Percentiles rank a stretch among this genome's conserved stretches.
Conservation (phyloP, 2,888 invertebrate genomes). For the Aspidiotus destructor region DNA sequence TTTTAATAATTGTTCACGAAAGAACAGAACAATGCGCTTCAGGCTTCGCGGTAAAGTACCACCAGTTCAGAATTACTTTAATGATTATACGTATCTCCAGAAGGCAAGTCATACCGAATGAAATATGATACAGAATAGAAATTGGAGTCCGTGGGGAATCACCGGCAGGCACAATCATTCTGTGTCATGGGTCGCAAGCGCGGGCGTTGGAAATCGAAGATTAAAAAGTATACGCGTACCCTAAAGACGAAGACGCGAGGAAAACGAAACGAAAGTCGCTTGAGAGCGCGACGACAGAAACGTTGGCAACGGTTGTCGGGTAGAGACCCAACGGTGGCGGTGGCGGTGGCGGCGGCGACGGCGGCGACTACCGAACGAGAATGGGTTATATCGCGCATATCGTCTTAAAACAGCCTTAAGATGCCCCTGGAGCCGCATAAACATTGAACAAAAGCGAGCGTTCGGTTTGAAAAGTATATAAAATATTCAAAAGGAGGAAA, state of each 20-base stretch:
- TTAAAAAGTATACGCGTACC: slow-evolving; percentile 21
- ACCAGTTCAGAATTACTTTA: slow-evolving; percentile 28
- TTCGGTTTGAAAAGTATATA: slow-evolving; percentile 21
- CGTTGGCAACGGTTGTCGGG: too few relatives aligned
- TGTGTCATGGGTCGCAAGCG: slow-evolving; percentile 1
- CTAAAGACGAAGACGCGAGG: not conserved
- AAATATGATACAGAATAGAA: slow-evolving; percentile 12
- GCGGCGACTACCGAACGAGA: not conserved
- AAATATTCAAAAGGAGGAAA: slow-evolving; percentile 31
- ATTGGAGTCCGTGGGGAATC: slow-evolving; percentile 28
- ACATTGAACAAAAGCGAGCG: slow-evolving; percentile 28
- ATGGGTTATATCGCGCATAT: slow-evolving; percentile 23
- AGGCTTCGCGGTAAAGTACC: slow-evolving; percentile 10
- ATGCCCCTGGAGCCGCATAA: slow-evolving; percentile 31
- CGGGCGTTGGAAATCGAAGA: slow-evolving; percentile 3
- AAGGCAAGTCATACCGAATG: slow-evolving; percentile 24
- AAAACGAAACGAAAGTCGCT: not conserved
- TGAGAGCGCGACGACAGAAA: not conserved
- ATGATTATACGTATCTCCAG: slow-evolving; percentile 25
- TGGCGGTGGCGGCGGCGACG: not conserved
- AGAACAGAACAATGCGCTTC: too few relatives aligned
- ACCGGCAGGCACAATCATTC: slow-evolving; percentile 7
- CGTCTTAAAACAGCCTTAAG: slow-evolving; percentile 32
- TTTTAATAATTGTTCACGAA: too few relatives aligned
- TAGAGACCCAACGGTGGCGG: too few relatives aligned